Conservation (phyloP, 2,888 invertebrate genomes). For the Nemurella pictetii region DNA sequence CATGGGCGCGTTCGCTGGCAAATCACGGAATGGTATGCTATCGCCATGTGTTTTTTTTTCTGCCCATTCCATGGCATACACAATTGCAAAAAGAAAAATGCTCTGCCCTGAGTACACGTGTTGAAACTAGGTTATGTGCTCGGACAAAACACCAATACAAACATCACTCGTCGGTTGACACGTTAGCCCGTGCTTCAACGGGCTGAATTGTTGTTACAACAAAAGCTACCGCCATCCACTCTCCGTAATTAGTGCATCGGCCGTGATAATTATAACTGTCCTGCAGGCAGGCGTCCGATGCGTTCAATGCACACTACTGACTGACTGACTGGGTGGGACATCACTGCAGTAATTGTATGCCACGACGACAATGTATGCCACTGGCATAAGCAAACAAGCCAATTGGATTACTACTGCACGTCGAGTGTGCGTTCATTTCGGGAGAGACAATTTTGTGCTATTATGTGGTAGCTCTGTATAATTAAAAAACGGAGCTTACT, state of each 20-base stretch:
- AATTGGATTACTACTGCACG: neutral
- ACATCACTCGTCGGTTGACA: neutral
- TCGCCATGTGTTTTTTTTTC: neutral
- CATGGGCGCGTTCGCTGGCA: neutral
- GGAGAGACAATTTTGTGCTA: neutral
- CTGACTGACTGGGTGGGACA: neutral
- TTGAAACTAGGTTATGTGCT: neutral
- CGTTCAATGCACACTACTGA: neutral
- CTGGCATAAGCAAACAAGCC: neutral
- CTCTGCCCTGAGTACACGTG: neutral
- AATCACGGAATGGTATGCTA: neutral
- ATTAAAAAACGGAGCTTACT: neutral
- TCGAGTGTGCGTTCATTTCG: neutral
- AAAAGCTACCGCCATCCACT: neutral
- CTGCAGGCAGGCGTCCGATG: neutral
- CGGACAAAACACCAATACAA: neutral
- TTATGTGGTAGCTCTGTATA: neutral
- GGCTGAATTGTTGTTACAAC: neutral
- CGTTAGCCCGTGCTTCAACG: neutral
- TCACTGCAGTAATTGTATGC: neutral
- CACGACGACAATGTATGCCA: neutral
- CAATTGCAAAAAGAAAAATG: neutral
- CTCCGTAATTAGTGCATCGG: constrained; percentile 5
- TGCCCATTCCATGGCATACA: neutral
- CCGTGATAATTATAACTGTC: neutral